Conservation (phyloP, 2,797 vertebrate genomes). For the Sebastiscus albofasciatus region DNA sequence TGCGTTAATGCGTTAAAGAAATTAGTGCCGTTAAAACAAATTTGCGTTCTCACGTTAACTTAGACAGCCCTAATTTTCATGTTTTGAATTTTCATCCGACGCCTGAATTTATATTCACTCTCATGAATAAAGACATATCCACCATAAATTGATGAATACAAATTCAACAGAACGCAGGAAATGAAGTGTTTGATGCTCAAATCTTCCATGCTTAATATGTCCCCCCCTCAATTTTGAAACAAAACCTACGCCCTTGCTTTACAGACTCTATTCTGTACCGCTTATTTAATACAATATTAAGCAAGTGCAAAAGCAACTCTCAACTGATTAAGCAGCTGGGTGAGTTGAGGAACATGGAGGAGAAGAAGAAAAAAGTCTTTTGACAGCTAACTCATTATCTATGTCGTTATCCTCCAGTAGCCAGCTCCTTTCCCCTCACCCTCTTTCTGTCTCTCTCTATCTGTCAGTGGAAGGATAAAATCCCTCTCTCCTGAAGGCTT, state of each 20-base stretch:
- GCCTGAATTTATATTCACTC: not conserved
- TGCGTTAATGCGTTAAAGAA: no score
- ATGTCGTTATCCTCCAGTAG: conserved; percentile 74
- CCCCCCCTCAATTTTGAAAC: not conserved
- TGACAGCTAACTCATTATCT: conserved; percentile 79
- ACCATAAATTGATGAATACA: no score
- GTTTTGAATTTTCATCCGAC: not conserved
- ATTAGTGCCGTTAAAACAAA: no score
- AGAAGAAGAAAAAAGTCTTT: conserved; percentile 53
- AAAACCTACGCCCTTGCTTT: not conserved
- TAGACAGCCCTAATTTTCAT: no score
- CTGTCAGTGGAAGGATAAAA: conserved; percentile 70
- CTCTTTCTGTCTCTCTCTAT: conserved; percentile 63
- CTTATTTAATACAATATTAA: conserved; percentile 43
- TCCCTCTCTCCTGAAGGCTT: conserved; percentile 73
- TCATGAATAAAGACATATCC: not conserved
- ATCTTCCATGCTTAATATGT: not conserved
- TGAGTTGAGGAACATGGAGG: conserved; percentile 35
- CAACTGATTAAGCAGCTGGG: conserved; percentile 61
- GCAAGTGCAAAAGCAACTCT: conserved; percentile 44
- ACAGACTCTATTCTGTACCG: conserved; percentile 5
- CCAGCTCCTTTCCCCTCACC: conserved; percentile 51
- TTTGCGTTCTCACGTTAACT: no score
- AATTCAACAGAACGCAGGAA: not conserved
- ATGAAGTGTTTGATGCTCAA: not conserved